A percentile compares a stretch with the other conserved stretches of the same genome.
These are phyloP conservation scores for Mungos mungo DNA, from an alignment of 2,113 vertebrate genomes.

Conservation along the genomic window DNA sequence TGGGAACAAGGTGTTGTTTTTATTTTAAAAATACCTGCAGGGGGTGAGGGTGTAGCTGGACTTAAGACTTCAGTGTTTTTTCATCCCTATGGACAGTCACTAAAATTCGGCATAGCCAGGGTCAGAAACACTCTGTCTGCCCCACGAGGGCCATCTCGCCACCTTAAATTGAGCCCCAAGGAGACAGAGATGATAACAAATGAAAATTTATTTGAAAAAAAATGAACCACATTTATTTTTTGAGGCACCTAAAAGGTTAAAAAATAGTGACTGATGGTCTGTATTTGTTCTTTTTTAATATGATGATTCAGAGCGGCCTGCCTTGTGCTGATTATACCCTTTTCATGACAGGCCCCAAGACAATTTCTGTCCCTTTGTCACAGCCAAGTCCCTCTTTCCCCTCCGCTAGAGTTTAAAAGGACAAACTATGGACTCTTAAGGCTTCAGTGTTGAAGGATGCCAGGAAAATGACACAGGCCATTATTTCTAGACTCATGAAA, in stretches of 20 bases:
- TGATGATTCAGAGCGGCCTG: not conserved
- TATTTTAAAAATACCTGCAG: not conserved
- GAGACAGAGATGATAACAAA: not conserved
- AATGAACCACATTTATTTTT: constrained; percentile 59
- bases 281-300: not conserved
- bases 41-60: not conserved
- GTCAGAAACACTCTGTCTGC: not conserved
- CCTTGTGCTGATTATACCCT: not conserved
- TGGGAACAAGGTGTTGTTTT: not conserved
- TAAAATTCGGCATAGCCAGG: not conserved
- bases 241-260: constrained; percentile 22
- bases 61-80: not conserved
- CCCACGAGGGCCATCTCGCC: not conserved
- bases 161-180: not conserved
- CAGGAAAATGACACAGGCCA: constrained; percentile 57
- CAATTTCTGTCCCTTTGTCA: not conserved
- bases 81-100: not conserved
- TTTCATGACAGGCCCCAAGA: not conserved
- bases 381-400: constrained; percentile 15
- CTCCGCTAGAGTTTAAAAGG: constrained; percentile 38
- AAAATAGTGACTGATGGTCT: constrained; percentile 58
- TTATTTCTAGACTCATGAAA: constrained; percentile 49
- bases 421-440: constrained; percentile 7
- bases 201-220: constrained; percentile 60
- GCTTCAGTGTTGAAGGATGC: constrained; percentile 6